Evolutionary conservation across 2,113 vertebrate species (phyloP).

Genomic region (Nanorana parkeri): DNA sequence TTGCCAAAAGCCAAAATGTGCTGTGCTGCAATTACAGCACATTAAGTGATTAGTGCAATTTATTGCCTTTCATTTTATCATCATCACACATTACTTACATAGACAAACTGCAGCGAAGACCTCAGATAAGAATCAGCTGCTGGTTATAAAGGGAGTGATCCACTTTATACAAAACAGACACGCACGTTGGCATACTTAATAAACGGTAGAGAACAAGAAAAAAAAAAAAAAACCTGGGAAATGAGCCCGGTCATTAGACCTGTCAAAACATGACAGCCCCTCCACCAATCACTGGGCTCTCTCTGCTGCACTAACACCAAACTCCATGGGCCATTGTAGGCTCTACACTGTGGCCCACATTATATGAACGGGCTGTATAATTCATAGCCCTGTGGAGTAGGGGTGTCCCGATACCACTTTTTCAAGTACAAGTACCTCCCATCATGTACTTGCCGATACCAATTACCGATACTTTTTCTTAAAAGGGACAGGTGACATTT

Average conservation of each 20-base stretch:
- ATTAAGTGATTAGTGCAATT: constrained; percentile 34
- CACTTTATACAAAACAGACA: neutral
- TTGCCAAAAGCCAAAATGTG: constrained; percentile 78
- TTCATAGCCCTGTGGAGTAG: neutral
- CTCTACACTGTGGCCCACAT: too few species aligned
- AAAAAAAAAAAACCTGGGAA: too few species aligned
- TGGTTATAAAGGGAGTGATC: neutral
- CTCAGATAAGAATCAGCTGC: neutral
- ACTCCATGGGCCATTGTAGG: neutral
- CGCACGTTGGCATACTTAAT: too few species aligned
- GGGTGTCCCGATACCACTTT: too few species aligned
- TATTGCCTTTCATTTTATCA: neutral
- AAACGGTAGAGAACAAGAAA: too few species aligned
- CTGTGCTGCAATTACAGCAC: constrained; percentile 68
- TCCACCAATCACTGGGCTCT: neutral
- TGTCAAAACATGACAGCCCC: too few species aligned
- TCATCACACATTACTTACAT: neutral
- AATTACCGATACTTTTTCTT: too few species aligned
- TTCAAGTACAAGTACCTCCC: too few species aligned
- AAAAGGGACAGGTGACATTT: too few species aligned
- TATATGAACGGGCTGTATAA: neutral
- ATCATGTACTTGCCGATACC: too few species aligned
- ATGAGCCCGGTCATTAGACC: too few species aligned
- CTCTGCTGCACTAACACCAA: neutral
- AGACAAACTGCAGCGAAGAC: too few species aligned